Evolutionary conservation across 2,113 vertebrate genomes (phyloP), one percentile per base, ranked within the genome.

Genomic region (Gymnobelideus leadbeateri): DNA sequence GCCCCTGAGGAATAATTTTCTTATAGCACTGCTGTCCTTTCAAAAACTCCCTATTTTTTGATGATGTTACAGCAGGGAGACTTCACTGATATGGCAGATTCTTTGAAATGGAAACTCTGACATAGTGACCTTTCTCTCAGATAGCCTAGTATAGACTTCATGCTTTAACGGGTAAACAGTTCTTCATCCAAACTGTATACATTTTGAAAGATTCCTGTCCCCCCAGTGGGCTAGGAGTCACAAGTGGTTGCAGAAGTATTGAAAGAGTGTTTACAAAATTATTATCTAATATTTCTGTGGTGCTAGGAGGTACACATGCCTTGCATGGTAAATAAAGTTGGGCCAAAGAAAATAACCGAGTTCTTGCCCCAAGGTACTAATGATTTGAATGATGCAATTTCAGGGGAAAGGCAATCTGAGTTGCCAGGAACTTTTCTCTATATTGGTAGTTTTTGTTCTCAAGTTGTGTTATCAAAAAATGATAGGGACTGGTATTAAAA

Each of bases 41-140:
- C 28, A 53, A 93, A 96, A 93, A 93, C 92, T 97, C 43, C 31
- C 90, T 96, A 90, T 95, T 92, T 54, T 51, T 46, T 21, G 55
- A 89, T 61, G 92, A 49, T 94, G 91, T 94, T 92, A 51, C 91
- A 89, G 68, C 77, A 31, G 49, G 89, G 90, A 95, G 54, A 31
- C 91, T 92, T 97, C 92, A 0, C 0, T 89, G 94, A 24, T 89
- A 90, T 21, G 10, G 31, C 14, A 37, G 49, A 61, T 53, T 52
- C 90, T 97, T 97, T 51, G 84, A 92, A 93, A 96, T 91, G 46
- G 28, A 49, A 97, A 68, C 92, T 89, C 49, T 95, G 92, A 51
- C 77, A 90, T 91, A 77, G 92, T 95, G 95, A 96, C 97, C 89
- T 97, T 98, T 98, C 91, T 94, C 96, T 94, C 68, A 95, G 93